Evolutionary conservation across 2,888 invertebrate species (phyloP).

Genomic region (Acleris cristana): DNA sequence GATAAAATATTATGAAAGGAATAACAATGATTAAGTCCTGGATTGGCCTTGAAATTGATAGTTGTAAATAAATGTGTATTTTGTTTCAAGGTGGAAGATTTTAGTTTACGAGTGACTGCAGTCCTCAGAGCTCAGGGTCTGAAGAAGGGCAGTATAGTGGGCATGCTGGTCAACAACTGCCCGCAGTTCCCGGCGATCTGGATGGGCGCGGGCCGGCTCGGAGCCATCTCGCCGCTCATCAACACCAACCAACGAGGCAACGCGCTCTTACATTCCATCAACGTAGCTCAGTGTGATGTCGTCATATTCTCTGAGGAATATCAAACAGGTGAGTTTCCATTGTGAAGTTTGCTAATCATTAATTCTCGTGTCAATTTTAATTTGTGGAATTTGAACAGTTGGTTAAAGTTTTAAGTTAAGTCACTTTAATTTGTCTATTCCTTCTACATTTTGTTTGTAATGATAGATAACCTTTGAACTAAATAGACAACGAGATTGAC

Average conservation of each 20-base stretch:
- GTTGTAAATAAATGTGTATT: neutral
- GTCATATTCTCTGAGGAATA: slow-evolving; percentile 91
- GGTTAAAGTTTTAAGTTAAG: no score
- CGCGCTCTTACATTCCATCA: slow-evolving; percentile 94
- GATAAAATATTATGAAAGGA: no score
- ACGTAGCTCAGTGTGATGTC: slow-evolving; percentile 92
- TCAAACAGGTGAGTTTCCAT: slow-evolving; percentile 80
- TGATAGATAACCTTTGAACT: no score
- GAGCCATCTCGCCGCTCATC: slow-evolving; percentile 93
- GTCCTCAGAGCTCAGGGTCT: slow-evolving; percentile 91
- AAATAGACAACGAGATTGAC: no score
- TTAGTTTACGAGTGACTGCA: slow-evolving; percentile 92
- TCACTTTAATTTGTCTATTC: no score
- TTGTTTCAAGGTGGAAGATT: slow-evolving; percentile 89
- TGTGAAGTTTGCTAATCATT: neutral
- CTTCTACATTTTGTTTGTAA: no score
- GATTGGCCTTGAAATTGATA: no score
- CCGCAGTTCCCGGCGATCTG: slow-evolving; percentile 96
- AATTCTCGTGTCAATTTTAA: no score
- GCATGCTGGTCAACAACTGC: slow-evolving; percentile 94
- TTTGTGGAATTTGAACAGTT: no score
- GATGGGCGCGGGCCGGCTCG: slow-evolving; percentile 96
- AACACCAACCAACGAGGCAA: slow-evolving; percentile 95
- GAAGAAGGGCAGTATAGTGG: slow-evolving; percentile 94
- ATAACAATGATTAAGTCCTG: no score